Conservation (phyloP, 23 tunicate genomes). For the Phallusia fumigata region DNA sequence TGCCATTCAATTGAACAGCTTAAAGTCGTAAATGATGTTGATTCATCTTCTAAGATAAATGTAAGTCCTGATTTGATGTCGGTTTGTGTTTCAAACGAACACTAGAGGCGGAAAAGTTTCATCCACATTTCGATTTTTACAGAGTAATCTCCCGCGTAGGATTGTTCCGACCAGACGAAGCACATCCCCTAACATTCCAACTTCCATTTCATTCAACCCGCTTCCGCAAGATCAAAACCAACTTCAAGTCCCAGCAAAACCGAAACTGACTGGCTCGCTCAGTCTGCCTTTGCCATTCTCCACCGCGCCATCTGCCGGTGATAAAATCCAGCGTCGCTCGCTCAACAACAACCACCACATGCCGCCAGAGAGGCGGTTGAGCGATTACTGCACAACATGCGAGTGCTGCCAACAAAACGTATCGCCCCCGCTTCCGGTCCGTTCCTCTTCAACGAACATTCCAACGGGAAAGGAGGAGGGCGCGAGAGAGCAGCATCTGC, state of each 20-base stretch:
- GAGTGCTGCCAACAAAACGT: not conserved
- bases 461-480: not conserved
- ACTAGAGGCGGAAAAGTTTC: too few species aligned
- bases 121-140: not conserved
- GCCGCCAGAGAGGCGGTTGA: conserved; percentile 1
- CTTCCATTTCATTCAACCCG: not conserved
- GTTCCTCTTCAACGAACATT: not conserved
- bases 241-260: not conserved
- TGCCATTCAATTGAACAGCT: too few species aligned
- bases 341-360: not conserved
- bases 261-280: not conserved
- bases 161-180: not conserved
- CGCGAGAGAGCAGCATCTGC: not conserved
- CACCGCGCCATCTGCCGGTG: not conserved
- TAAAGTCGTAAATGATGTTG: too few species aligned
- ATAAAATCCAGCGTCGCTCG: not conserved
- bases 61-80: too few species aligned
- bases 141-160: not conserved
- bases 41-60: too few species aligned
- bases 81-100: too few species aligned
- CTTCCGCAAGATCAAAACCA: not conserved
- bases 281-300: not conserved
- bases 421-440: not conserved
- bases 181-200: not conserved
- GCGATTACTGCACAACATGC: not conserved